A percentile compares a stretch with the other conserved stretches of the same genome.
Conservation (phyloP, 2,113 vertebrate genomes). For the Nothoprocta perdicaria region DNA sequence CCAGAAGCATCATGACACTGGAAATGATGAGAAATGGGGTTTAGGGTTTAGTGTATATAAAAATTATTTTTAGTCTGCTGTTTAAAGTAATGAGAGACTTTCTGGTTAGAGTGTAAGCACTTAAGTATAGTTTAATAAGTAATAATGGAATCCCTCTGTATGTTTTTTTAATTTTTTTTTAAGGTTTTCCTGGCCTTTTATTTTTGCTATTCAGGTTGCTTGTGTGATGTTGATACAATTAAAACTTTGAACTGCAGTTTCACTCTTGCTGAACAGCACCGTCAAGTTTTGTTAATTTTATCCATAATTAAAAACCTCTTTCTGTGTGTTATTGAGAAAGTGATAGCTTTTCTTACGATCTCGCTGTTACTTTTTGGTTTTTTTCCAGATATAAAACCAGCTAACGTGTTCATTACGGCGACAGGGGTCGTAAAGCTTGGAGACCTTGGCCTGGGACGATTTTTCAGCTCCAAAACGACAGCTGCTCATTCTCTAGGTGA, state of each 20-base stretch:
- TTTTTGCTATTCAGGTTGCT: background rate
- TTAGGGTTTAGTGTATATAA: background rate
- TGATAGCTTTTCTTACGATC: background rate
- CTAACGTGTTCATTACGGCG: conserved; percentile 98
- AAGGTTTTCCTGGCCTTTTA: background rate
- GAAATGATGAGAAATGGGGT: background rate
- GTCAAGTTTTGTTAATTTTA: background rate
- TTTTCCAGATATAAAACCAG: conserved; percentile 93
- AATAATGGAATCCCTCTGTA: background rate
- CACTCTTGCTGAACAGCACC: background rate
- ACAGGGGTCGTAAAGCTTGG: conserved; percentile 97
- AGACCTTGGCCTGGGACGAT: conserved; percentile 93
- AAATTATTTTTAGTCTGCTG: background rate
- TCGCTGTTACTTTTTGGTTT: background rate
- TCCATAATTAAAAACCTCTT: background rate
- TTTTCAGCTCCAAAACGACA: conserved; percentile 98
- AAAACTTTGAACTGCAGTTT: background rate
- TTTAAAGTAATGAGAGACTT: background rate
- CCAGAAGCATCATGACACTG: background rate
- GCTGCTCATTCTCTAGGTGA: conserved; percentile 96
- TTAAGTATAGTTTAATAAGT: background rate
- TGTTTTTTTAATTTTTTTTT: background rate
- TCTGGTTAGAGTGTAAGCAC: background rate
- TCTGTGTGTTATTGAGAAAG: background rate
- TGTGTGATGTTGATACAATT: background rate